These are phyloP conservation scores for Trachemys scripta DNA, from an alignment of 2,113 vertebrate species.

Conservation along the genomic window DNA sequence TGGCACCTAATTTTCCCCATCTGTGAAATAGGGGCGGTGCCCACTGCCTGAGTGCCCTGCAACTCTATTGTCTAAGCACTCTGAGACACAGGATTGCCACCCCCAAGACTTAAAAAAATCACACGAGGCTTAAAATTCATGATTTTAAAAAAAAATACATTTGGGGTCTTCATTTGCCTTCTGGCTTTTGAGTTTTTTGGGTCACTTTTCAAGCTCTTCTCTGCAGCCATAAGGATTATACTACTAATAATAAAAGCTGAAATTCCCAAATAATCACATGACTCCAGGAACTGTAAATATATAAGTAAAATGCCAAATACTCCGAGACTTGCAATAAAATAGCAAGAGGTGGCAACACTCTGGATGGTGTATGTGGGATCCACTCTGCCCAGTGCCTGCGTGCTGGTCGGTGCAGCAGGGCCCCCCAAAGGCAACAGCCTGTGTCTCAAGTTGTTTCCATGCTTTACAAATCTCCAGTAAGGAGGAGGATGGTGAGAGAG, in stretches of 20 bases:
- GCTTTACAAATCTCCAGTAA: rapidly evolving
- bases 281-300: not conserved
- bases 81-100: not conserved
- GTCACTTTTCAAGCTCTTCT: not conserved
- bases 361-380: not conserved
- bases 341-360: rapidly evolving
- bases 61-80: not conserved
- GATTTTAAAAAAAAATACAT: not conserved
- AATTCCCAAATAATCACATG: rapidly evolving
- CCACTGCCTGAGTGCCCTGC: not conserved
- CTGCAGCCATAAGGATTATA: rapidly evolving
- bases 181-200: not conserved
- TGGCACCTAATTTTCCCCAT: not conserved
- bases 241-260: not conserved
- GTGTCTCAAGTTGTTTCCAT: not conserved
- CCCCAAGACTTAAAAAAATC: not conserved
- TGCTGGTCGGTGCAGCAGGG: not conserved
- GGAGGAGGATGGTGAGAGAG: not conserved
- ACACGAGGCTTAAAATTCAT: not conserved
- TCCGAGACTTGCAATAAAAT: not conserved
- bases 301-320: not conserved
- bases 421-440: rapidly evolving
- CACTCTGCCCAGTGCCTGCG: not conserved
- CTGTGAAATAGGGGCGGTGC: not conserved
- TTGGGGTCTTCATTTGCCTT: not conserved